Evolutionary conservation across 2,113 vertebrate genomes (phyloP), one percentile per base, ranked within the genome.

Genomic region (Cariama cristata): DNA sequence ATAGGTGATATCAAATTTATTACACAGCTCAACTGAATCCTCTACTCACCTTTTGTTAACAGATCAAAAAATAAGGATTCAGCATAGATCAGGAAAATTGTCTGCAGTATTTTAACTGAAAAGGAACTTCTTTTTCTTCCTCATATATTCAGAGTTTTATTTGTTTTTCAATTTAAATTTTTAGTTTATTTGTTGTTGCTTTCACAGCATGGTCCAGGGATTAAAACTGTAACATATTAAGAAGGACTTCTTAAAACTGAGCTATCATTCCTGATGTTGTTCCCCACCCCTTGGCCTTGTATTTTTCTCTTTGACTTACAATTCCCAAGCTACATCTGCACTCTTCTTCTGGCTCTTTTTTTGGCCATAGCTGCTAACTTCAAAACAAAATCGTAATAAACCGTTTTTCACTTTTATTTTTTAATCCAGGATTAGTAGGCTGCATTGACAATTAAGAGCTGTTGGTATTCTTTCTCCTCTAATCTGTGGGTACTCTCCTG

Each of bases 361-460:
- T 45, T 44, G 13, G 4, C 16, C 10, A 12, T 32, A 86, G 28
- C 20, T 49, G 11, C 11, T 72, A 64, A 55, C 69, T 91, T 97
- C 58, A 85, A 89, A 76, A 88, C 40, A 67, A 91, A 89, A 86
- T 35, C 3, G 30, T 63, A 90, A 81, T 55, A 84, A 96, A 84
- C 23, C 0, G 0, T 50, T 84, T 89, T 94, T 74, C 13, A 67
- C 19, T 42, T 75, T 81, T 63, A 8, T 68, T 86, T 91, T 94
- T 84, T 24, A 72, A 86, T 89, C 50, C 58, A 79, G 82, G 69
- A 72, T 94, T 88, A 87, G 49, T 74, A 42, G 62, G 22, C 6
- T 79, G 53, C 50, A 67, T 23, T 53, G 42, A 55, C 38, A 90
- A 87, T 86, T 89, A 91, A 69, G n/a, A 95, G 26, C 10, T 85